Conservation (phyloP, 2,888 invertebrate genomes). For the Synergus laeviventris region DNA sequence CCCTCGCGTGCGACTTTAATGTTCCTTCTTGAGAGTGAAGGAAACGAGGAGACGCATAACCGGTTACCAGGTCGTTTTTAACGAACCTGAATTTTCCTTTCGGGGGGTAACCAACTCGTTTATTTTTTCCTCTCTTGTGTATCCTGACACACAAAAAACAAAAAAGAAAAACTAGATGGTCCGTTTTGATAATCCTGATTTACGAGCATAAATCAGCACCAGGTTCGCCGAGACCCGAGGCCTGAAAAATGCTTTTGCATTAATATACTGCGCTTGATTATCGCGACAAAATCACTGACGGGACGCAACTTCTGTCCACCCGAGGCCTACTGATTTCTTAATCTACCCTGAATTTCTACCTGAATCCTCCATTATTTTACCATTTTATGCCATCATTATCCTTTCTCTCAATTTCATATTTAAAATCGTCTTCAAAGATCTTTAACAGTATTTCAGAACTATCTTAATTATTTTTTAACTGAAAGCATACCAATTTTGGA, state of each 20-base stretch:
- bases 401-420: not conserved
- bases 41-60: conserved; percentile 37
- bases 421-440: not conserved
- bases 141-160: conserved; percentile 2
- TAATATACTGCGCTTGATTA: conserved; percentile 34
- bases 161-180: conserved; percentile 38
- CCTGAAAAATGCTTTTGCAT: conserved; percentile 38
- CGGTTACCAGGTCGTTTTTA: conserved; percentile 34
- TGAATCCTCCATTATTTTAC: conserved; percentile 1
- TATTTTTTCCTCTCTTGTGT: conserved; percentile 20
- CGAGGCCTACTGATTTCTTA: conserved; percentile 22
- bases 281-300: conserved; percentile 29
- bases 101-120: conserved; percentile 17
- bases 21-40: conserved; percentile 24
- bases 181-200: conserved; percentile 45
- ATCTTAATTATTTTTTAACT: too few species aligned
- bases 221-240: conserved; percentile 19
- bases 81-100: conserved; percentile 40
- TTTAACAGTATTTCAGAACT: too few species aligned
- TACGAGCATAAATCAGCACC: conserved; percentile 42
- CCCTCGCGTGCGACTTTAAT: conserved; percentile 38
- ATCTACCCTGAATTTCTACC: conserved; percentile 23
- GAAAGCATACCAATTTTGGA: not conserved
- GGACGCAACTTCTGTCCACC: conserved; percentile 16
- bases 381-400: conserved; percentile 22